phyloP scores from a whole-genome alignment of 2,888 invertebrate genomes.

The Andrena chrysosceles region DNA sequence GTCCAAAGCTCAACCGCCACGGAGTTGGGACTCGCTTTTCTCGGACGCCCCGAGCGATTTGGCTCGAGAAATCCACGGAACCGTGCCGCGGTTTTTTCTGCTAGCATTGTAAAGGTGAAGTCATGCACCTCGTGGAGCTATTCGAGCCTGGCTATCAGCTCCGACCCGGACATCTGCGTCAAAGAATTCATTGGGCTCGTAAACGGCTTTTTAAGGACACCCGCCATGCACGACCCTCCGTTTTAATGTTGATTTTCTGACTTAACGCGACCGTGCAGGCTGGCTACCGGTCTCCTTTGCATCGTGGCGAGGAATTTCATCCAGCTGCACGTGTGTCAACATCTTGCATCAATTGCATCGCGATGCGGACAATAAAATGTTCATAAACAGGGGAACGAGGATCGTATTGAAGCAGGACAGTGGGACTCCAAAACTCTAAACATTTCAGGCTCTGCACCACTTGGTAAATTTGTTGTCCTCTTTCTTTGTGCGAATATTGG shows the following conservation, averaged over 20 bases:
- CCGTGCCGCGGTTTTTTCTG: slow-evolving; percentile 20
- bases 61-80: slow-evolving; percentile 18
- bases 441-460: no score
- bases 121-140: slow-evolving; percentile 25
- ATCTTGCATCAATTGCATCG: slow-evolving; percentile 11
- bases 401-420: not conserved
- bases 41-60: slow-evolving; percentile 17
- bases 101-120: slow-evolving; percentile 43
- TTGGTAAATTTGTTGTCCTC: slow-evolving; percentile 1
- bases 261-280: slow-evolving; percentile 69
- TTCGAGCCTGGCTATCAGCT: slow-evolving; percentile 3
- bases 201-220: slow-evolving; percentile 30
- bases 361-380: slow-evolving; percentile 32
- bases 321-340: slow-evolving; percentile 64
- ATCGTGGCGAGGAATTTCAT: slow-evolving; percentile 34
- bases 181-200: slow-evolving; percentile 28
- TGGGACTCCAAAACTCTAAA: not conserved
- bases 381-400: slow-evolving; percentile 8
- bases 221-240: slow-evolving; percentile 20
- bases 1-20: slow-evolving; percentile 1
- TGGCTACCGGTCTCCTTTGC: slow-evolving; percentile 67
- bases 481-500: not conserved
- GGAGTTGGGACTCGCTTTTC: not conserved
- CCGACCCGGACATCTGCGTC: slow-evolving; percentile 34
- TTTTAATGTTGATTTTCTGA: slow-evolving; percentile 79